phyloP scores from a whole-genome alignment of 2,113 vertebrate species.

The Rhynchomys soricoides region DNA sequence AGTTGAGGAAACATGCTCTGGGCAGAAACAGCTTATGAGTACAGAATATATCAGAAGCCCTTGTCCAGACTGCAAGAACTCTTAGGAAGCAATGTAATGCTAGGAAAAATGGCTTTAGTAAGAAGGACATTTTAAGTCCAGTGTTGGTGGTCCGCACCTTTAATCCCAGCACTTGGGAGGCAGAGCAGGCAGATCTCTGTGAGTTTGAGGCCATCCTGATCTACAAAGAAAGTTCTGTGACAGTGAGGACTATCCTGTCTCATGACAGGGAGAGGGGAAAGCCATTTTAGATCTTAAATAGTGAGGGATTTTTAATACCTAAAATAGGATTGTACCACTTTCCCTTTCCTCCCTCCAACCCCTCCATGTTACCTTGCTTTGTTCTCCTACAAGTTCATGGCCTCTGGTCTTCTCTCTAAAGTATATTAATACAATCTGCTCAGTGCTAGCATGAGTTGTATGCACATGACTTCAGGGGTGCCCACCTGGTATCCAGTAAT shows the following conservation, averaged over 20 bases:
- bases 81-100: neutral
- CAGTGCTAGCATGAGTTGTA: neutral
- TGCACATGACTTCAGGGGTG: neutral
- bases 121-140: neutral
- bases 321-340: neutral
- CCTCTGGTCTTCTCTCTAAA: neutral
- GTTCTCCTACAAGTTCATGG: neutral
- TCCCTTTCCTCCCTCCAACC: neutral
- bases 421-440: neutral
- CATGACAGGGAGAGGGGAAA: too few relatives aligned
- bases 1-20: neutral
- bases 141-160: neutral
- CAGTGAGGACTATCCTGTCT: too few relatives aligned
- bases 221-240: neutral
- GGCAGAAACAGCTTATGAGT: neutral
- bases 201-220: neutral
- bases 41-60: neutral
- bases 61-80: neutral
- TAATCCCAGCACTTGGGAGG: neutral
- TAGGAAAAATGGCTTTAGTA: neutral
- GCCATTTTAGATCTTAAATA: neutral
- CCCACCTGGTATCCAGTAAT: neutral
- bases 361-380: neutral
- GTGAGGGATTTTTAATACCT: neutral
- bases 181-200: neutral